A percentile compares a stretch with the other conserved stretches of the same genome.
Conservation (phyloP, 23 tunicate species). For the Trididemnum miniatum region DNA sequence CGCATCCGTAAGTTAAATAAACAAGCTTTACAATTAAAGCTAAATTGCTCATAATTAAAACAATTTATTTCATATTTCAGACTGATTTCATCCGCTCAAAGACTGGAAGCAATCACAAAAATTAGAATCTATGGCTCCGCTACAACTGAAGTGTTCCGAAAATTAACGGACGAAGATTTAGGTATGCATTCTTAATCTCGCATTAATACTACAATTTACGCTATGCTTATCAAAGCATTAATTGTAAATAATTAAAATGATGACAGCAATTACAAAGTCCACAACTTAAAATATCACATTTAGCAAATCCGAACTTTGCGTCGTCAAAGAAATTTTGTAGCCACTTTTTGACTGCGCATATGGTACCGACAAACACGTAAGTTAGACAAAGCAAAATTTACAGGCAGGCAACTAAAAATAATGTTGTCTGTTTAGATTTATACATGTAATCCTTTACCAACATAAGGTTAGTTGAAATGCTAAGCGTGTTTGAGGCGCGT, state of each 20-base stretch:
- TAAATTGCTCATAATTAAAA: no score
- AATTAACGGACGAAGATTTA: conserved; percentile 12
- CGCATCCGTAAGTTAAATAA: conserved; percentile 8
- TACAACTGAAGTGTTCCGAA: neutral
- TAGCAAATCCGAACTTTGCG: no score
- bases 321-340: no score
- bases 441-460: neutral
- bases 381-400: neutral
- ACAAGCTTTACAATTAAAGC: no score
- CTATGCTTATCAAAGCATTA: no score
- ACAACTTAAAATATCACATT: no score
- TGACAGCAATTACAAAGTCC: no score
- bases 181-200: no score
- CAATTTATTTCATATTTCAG: no score
- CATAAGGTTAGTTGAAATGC: neutral
- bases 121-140: conserved; percentile 11
- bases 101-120: neutral
- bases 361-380: neutral
- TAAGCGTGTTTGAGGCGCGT: neutral
- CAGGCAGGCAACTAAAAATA: neutral
- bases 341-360: neutral
- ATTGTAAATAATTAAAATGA: no score
- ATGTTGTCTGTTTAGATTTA: neutral
- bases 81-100: neutral
- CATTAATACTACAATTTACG: no score